Evolutionary conservation across 2,113 vertebrate genomes (phyloP).

Genomic region (Limnothrissa miodon): DNA sequence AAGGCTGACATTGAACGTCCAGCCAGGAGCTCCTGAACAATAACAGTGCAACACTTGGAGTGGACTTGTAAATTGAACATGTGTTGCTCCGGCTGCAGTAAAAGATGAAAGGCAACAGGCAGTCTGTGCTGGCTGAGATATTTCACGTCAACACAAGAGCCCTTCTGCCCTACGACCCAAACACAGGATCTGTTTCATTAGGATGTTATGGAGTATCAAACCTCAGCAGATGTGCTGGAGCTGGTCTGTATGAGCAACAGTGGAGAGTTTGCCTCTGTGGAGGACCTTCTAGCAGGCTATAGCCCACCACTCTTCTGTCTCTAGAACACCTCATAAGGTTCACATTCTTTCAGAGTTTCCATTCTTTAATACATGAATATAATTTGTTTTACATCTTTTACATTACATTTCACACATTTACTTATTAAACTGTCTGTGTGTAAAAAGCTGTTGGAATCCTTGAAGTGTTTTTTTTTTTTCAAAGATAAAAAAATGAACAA

Average conservation of each 20-base stretch:
- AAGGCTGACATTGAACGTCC: conserved; percentile 43
- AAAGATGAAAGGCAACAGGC: conserved; percentile 66
- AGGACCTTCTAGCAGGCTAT: background rate
- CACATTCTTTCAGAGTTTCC: too few species aligned
- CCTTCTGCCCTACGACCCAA: conserved; percentile 15
- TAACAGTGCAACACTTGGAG: conserved; percentile 58
- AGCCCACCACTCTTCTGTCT: background rate
- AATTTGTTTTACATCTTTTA: too few species aligned
- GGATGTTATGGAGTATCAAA: conserved; percentile 16
- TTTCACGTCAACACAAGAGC: conserved; percentile 59
- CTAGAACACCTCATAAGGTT: too few species aligned
- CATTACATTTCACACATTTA: too few species aligned
- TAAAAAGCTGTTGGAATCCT: background rate
- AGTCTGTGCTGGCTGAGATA: conserved; percentile 49
- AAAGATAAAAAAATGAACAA: background rate
- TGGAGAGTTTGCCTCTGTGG: background rate
- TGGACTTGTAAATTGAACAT: conserved; percentile 65
- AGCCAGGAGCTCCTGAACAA: conserved; percentile 58
- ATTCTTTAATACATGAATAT: too few species aligned
- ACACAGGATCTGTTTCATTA: conserved; percentile 18
- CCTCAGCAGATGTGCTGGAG: conserved; percentile 4
- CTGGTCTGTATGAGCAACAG: background rate
- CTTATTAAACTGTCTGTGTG: background rate
- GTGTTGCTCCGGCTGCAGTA: conserved; percentile 64
- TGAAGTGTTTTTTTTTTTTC: background rate